Percentiles rank a stretch among this genome's conserved stretches.
These are phyloP conservation scores for Brachionus koreanus DNA, from an alignment of 1,140 invertebrate species.

Conservation along the genomic window DNA sequence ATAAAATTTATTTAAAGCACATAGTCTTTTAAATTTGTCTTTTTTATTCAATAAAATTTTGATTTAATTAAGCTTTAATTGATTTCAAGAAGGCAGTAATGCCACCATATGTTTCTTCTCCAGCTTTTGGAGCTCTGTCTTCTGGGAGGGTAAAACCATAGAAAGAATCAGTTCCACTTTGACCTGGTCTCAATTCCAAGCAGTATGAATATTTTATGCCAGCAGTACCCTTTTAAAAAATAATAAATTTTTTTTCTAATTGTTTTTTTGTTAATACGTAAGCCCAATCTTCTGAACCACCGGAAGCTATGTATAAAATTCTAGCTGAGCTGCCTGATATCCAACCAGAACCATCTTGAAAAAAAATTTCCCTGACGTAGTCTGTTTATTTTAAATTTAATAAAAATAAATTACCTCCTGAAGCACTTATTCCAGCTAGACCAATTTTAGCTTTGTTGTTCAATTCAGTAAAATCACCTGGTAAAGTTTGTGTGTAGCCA, in stretches of 20 bases:
- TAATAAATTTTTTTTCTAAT: background rate
- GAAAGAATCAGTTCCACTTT: background rate
- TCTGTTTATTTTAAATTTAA: too few relatives aligned
- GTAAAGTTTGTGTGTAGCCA: constrained; percentile 2
- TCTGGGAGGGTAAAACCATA: constrained; percentile 43
- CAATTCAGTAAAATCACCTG: constrained; percentile 43
- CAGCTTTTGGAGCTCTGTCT: constrained; percentile 40
- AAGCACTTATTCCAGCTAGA: background rate
- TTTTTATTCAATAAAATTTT: background rate
- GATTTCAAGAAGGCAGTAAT: constrained; percentile 30
- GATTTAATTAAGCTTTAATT: background rate
- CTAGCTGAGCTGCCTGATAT: background rate
- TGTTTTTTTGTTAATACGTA: background rate
- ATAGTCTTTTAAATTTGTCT: background rate
- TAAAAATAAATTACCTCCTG: background rate
- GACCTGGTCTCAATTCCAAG: constrained; percentile 47
- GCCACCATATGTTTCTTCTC: constrained; percentile 35
- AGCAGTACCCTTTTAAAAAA: constrained; percentile 2
- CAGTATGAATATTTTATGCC: constrained; percentile 47
- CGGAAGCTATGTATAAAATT: constrained; percentile 46
- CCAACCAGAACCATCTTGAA: constrained; percentile 16
- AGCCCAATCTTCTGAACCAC: constrained; percentile 48
- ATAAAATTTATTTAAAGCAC: background rate
- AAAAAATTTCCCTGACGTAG: too few relatives aligned
- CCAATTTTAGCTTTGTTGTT: constrained; percentile 8